phyloP scores from a whole-genome alignment of 2,888 invertebrate genomes.

The Lamellibrachia columna region DNA sequence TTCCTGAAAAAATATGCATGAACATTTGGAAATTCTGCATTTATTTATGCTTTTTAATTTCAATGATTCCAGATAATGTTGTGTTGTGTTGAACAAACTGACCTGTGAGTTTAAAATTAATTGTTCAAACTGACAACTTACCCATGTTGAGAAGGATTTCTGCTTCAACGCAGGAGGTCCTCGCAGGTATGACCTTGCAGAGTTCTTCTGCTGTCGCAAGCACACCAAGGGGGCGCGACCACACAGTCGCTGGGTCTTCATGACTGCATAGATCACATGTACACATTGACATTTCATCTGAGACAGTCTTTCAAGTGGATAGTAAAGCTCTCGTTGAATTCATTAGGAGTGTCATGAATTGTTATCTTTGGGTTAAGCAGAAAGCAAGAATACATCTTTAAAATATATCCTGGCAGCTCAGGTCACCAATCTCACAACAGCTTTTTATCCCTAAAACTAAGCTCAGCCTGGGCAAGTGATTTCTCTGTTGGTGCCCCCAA shows the following conservation, averaged over 20 bases:
- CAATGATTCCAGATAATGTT: neutral
- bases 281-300: neutral
- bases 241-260: neutral
- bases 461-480: too few relatives aligned
- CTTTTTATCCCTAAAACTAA: neutral
- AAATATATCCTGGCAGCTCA: neutral
- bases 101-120: neutral
- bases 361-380: neutral
- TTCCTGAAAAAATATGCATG: constrained; percentile 47
- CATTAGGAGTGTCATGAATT: neutral
- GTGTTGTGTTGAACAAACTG: neutral
- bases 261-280: neutral
- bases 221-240: constrained; percentile 52
- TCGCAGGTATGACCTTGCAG: constrained; percentile 50
- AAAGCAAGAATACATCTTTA: neutral
- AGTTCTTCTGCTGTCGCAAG: constrained; percentile 57
- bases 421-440: neutral
- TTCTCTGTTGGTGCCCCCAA: too few relatives aligned
- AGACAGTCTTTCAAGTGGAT: neutral
- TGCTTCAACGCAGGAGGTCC: constrained; percentile 57
- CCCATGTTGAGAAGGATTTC: constrained; percentile 63
- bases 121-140: constrained; percentile 30
- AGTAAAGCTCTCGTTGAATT: neutral
- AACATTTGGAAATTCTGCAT: neutral
- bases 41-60: neutral